Evolutionary conservation across 35 echinoderm and acorn worm species (phyloP).

Genomic region (Lytechinus pictus): DNA sequence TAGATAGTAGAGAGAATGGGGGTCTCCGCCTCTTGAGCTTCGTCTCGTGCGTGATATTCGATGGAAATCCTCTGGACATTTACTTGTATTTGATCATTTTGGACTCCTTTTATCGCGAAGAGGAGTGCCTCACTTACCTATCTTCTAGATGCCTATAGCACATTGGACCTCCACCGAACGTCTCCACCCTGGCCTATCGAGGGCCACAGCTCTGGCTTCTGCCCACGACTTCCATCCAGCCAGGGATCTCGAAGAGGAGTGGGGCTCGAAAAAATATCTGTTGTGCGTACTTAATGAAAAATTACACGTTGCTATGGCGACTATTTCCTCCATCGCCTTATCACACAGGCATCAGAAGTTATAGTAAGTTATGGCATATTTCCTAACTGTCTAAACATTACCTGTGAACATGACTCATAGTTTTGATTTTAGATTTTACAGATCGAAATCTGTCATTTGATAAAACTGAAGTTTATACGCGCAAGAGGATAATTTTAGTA

Average conservation of each 20-base stretch:
- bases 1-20: too few relatives aligned
- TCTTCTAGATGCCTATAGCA: too few relatives aligned
- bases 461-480: neutral
- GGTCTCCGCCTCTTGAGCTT: too few relatives aligned
- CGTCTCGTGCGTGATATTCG: too few relatives aligned
- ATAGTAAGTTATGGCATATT: neutral
- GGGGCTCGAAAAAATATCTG: neutral
- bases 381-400: conserved; percentile 1
- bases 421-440: neutral
- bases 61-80: too few relatives aligned
- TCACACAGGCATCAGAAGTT: neutral
- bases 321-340: neutral
- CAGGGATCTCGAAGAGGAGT: neutral
- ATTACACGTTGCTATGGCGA: neutral
- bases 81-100: too few relatives aligned
- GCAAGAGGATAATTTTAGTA: neutral
- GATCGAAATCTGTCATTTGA: neutral
- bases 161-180: too few relatives aligned
- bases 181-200: too few relatives aligned
- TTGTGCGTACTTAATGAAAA: neutral
- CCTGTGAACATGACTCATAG: conserved; percentile 14
- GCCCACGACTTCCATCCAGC: too few relatives aligned
- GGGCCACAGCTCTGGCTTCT: too few relatives aligned
- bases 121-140: too few relatives aligned
- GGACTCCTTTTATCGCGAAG: too few relatives aligned